Base-by-base conservation (phyloP, 2,888 invertebrate genomes). In the Harpalus rufipes region DNA sequence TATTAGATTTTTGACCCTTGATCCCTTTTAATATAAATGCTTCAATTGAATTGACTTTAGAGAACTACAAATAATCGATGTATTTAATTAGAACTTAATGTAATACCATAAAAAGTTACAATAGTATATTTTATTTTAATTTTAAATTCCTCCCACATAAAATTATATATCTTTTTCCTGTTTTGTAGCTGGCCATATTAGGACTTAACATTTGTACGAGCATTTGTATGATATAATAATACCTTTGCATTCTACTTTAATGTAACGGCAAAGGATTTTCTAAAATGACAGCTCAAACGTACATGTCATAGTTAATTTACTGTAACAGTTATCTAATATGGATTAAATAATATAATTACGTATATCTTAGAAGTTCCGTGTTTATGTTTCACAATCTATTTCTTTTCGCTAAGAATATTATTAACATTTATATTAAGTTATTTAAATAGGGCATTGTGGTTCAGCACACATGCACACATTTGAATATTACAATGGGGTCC, bases 371-470 rank as follows among this genome's bases (percentile, higher is more conserved):
- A 72, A 14, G 7, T 68, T 44, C 32, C 68, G 21, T 81, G 81
- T 81, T 81, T 81, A 68, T 68, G 12, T 63, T 81, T 44, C 56
- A 81, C 81, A 68, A 39, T 81, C 81, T 81, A 51, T 65, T 81
- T 32, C 56, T 81, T 81, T 81, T 32, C 81, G 81, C 68, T 81
- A 51, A 10, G 21, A 81, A 44, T 56, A 44, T 44, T 81, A 81
- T 81, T 81, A 65, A 32, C 80, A 80, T 80, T 80, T 80, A 41
- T 10, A 79, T 32, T 41, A 72, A 74, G 18, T 74, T 74, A 74
- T 78, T 58, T 78, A 44, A 44, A 44, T 44, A 10, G 44, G 44
- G 44, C 10, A 44, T 7, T 10, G 6, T 3, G 44, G 8, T 44
- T 44, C 44, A 44, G 44, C 10, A 44, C 1, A 44, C 10, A 44